Percentiles rank a stretch among this genome's conserved stretches.
These are phyloP conservation scores for Drosophila sordidapex DNA, from an alignment of 2,888 invertebrate genomes.

Conservation along the genomic window DNA sequence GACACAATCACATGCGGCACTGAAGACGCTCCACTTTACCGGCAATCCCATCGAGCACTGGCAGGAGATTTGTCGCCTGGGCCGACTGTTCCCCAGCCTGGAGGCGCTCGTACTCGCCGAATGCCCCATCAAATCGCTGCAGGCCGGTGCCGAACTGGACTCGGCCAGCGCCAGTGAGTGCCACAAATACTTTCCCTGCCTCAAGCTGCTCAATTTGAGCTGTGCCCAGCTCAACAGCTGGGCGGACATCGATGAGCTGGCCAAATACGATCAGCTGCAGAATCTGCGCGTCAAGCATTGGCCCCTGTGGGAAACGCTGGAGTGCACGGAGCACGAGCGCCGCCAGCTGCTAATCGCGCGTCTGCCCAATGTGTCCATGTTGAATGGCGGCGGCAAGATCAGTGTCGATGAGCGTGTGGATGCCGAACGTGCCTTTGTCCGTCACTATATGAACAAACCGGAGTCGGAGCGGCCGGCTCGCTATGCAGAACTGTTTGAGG, in stretches of 20 bases:
- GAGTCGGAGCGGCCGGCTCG: conserved; percentile 92
- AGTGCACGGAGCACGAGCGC: conserved; percentile 95
- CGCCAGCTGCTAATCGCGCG: conserved; percentile 94
- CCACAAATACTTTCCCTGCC: conserved; percentile 81
- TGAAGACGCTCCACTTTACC: conserved; percentile 94
- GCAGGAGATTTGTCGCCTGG: conserved; percentile 93
- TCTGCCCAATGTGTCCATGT: conserved; percentile 92
- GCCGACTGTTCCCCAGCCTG: conserved; percentile 93
- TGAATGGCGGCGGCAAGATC: conserved; percentile 96
- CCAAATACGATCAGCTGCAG: conserved; percentile 92
- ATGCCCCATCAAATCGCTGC: conserved; percentile 89
- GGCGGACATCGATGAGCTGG: conserved; percentile 95
- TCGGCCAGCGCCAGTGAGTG: conserved; percentile 80
- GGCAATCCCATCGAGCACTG: conserved; percentile 94
- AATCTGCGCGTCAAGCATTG: conserved; percentile 91
- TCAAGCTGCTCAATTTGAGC: conserved; percentile 93
- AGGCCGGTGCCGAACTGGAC: conserved; percentile 85
- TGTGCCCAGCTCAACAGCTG: conserved; percentile 93
- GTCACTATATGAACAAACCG: conserved; percentile 95
- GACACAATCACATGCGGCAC: conserved; percentile 87
- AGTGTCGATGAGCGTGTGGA: conserved; percentile 94
- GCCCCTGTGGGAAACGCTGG: conserved; percentile 91
- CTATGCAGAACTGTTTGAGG: conserved; percentile 91
- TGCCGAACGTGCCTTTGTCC: conserved; percentile 96
- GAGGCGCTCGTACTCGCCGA: conserved; percentile 94